Evolutionary conservation across 1,140 invertebrate species (phyloP), one percentile per base, ranked within the genome.

Genomic region (Orussus abietinus): DNA sequence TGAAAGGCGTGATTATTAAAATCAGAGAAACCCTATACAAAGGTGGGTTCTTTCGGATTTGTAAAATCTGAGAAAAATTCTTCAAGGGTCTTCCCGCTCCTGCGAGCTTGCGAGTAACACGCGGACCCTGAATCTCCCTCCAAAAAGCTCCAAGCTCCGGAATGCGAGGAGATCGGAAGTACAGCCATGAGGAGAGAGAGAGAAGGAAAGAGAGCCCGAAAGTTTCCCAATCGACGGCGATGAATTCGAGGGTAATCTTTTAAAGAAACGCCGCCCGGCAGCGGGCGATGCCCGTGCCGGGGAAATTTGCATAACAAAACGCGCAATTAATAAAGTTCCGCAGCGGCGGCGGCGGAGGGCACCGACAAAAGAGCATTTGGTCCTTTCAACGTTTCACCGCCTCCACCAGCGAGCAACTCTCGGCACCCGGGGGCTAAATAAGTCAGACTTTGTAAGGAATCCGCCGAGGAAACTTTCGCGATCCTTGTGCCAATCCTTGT

Each of bases 311-410:
- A 72, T 72, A 69, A 72, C 66, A 72, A 72, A 72, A 69, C 59
- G 66, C 59, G 59, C 66, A 72, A 72, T 72, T 72, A 72, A 72
- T 69, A 69, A 72, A 72, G 66, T 72, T 72, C 53, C 48, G 41
- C 55, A 55, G n/a, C 30, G 30, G 47, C 40, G 42, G 53, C 50
- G 37, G 33, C 9, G 45, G 45, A 51, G 45, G 47, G 45, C 38
- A 36, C 54, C 55, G 56, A 69, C 66, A 69, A 69, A 69, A 69
- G 66, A 62, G 54, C 65, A 67, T 67, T 64, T 64, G 57, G 61
- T 56, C 66, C 61, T 67, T 69, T 69, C 58, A 66, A 39, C 42
- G 59, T 51, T 53, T 52, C 28, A 20, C n/a, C n/a, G n/a, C n/a
- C n/a, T n/a, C n/a, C n/a, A n/a, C n/a, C n/a, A n/a, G n/a, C n/a